Evolutionary conservation across 2,797 vertebrate genomes (phyloP).

Genomic region (Nannoperca australis): DNA sequence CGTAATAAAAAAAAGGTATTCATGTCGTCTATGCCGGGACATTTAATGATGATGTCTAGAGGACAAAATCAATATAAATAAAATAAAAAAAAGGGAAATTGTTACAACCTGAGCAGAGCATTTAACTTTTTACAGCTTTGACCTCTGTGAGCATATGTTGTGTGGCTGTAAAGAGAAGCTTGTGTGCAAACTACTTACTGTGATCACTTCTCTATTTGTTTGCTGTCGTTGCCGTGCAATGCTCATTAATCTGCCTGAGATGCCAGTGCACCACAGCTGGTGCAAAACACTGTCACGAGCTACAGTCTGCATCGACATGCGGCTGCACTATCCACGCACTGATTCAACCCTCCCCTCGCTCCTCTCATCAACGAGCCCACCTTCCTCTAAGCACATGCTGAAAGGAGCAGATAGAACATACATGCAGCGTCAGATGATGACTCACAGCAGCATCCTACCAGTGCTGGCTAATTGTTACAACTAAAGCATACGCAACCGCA

Average conservation of each 20-base stretch:
- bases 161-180: constrained; percentile 14
- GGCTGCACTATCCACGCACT: constrained; percentile 51
- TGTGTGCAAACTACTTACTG: constrained; percentile 35
- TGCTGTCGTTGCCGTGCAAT: constrained; percentile 36
- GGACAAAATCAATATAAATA: not conserved
- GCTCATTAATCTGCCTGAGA: constrained; percentile 71
- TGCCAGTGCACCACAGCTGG: constrained; percentile 78
- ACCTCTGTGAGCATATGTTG: constrained; percentile 14
- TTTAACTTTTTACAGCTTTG: constrained; percentile 27
- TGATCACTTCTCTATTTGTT: constrained; percentile 47
- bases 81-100: not conserved
- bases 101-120: not conserved
- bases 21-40: not conserved
- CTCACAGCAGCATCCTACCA: constrained; percentile 64
- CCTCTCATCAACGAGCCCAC: constrained; percentile 20
- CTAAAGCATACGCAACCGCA: constrained; percentile 63
- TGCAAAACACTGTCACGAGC: constrained; percentile 77
- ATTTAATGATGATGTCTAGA: not conserved
- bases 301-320: constrained; percentile 69
- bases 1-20: constrained; percentile 27
- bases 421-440: constrained; percentile 68
- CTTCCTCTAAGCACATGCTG: constrained; percentile 5
- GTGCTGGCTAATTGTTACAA: constrained; percentile 65
- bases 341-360: constrained; percentile 25
- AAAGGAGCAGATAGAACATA: constrained; percentile 51